A percentile compares a stretch with the other conserved stretches of the same genome.
phyloP scores from a whole-genome alignment of 2,113 vertebrate species.

The Ramphastos sulfuratus region DNA sequence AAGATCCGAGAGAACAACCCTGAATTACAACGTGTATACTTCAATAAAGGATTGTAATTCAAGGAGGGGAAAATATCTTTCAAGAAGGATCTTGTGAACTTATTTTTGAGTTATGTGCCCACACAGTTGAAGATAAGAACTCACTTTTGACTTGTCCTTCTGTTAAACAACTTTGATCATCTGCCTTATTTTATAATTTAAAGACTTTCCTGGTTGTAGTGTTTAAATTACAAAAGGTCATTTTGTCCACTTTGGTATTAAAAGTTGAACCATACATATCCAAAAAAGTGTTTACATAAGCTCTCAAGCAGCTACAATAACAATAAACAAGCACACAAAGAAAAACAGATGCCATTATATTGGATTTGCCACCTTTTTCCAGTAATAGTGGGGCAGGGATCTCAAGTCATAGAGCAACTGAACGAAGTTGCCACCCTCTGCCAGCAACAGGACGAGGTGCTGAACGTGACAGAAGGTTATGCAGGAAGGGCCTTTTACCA shows the following conservation, averaged over 20 bases:
- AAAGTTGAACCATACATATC: conserved; percentile 23
- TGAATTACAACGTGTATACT: conserved; percentile 87
- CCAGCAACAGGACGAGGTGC: conserved; percentile 56
- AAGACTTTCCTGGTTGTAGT: not conserved
- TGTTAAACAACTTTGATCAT: not conserved
- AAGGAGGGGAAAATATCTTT: not conserved
- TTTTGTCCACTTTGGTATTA: conserved; percentile 51
- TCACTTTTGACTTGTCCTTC: not conserved
- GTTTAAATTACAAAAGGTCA: conserved; percentile 13
- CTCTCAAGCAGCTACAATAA: conserved; percentile 17
- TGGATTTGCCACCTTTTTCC: conserved; percentile 25
- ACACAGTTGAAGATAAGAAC: not conserved
- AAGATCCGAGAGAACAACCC: conserved; percentile 84
- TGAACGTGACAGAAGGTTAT: conserved; percentile 79
- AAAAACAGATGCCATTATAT: conserved; percentile 19
- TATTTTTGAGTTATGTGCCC: conserved; percentile 21
- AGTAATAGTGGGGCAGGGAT: not conserved
- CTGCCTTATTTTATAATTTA: conserved; percentile 2
- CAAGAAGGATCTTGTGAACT: not conserved
- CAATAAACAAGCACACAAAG: conserved; percentile 33
- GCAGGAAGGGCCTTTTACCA: conserved; percentile 85
- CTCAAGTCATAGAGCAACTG: conserved; percentile 51
- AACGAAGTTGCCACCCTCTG: conserved; percentile 64
- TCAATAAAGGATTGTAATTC: conserved; percentile 94
- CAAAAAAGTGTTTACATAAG: conserved; percentile 40